Conservation (phyloP, 2,113 vertebrate species). For the Oncorhynchus kisutch region DNA sequence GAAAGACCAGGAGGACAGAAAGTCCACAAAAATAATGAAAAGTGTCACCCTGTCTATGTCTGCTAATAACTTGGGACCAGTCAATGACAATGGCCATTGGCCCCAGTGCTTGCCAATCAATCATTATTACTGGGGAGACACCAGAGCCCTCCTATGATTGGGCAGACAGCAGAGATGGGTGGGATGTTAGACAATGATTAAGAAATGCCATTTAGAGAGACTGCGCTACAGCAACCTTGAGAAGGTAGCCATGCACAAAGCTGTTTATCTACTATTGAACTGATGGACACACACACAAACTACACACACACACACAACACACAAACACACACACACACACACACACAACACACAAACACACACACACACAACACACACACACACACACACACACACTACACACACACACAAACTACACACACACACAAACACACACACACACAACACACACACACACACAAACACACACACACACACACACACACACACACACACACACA, state of each 20-base stretch:
- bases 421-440: conserved; percentile 73
- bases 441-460: too few species aligned
- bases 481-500: conserved; percentile 50
- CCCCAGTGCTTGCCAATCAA: conserved; percentile 53
- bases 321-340: too few species aligned
- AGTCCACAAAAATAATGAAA: not conserved
- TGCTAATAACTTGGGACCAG: not conserved
- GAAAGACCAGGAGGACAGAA: not conserved
- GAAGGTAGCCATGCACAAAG: conserved; percentile 59
- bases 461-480: conserved; percentile 73
- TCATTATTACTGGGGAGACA: conserved; percentile 60
- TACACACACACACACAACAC: too few species aligned
- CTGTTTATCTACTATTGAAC: conserved; percentile 56
- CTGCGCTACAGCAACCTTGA: conserved; percentile 69
- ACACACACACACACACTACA: not conserved
- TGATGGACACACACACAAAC: conserved; percentile 17
- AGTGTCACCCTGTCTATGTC: not conserved
- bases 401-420: conserved; percentile 72
- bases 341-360: too few species aligned
- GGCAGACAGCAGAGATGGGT: conserved; percentile 41
- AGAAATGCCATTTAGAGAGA: conserved; percentile 63
- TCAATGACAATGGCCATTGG: conserved; percentile 42
- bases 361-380: not conserved
- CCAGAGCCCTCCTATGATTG: conserved; percentile 45
- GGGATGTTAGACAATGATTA: conserved; percentile 72